A percentile compares a stretch with the other conserved stretches of the same genome.
These are phyloP conservation scores for Drosophila yakuba DNA, from an alignment of 1,140 invertebrate genomes.

Conservation along the genomic window DNA sequence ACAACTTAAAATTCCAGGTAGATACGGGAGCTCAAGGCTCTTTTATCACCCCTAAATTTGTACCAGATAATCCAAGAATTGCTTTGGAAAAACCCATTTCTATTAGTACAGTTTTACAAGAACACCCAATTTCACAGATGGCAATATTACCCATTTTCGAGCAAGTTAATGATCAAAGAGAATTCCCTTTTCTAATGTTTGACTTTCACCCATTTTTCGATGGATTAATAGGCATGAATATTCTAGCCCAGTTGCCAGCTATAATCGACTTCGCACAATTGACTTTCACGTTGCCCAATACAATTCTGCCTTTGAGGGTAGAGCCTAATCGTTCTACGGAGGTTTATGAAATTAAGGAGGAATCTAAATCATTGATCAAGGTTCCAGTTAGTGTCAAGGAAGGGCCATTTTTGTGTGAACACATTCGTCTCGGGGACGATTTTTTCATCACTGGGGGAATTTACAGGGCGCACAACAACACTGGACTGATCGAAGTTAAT, in stretches of 20 bases:
- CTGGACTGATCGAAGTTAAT: not conserved
- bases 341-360: not conserved
- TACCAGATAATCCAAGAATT: not conserved
- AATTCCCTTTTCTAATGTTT: not conserved
- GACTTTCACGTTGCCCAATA: not conserved
- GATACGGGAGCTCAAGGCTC: constrained; percentile 2
- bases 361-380: not conserved
- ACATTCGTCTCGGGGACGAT: not conserved
- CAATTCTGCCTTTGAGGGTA: not conserved
- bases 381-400: not conserved
- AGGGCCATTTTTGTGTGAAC: not conserved
- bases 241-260: not conserved
- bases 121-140: not conserved
- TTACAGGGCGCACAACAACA: not conserved
- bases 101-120: not conserved
- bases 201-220: not conserved
- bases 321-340: not conserved
- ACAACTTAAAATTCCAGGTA: constrained; percentile 3
- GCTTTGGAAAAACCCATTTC: not conserved
- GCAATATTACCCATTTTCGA: not conserved
- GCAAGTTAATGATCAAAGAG: not conserved
- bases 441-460: not conserved
- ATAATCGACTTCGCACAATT: not conserved
- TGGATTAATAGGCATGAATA: not conserved
- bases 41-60: not conserved